A percentile compares a stretch with the other conserved stretches of the same genome.
phyloP scores from a whole-genome alignment of 37 sponge, comb jelly and placozoan genomes.

The Axinella damicornis region DNA sequence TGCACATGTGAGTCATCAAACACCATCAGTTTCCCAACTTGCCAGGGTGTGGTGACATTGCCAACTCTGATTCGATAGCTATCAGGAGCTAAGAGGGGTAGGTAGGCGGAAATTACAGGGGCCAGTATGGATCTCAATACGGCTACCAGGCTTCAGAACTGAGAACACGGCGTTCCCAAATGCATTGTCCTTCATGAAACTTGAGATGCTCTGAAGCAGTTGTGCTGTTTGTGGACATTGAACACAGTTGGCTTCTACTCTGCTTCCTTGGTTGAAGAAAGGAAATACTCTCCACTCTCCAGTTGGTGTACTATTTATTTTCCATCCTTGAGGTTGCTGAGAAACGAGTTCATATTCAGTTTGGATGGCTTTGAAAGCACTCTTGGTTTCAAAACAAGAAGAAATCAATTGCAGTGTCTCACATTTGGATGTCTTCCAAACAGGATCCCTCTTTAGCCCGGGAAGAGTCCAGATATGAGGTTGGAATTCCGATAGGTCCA shows the following conservation, averaged over 20 bases:
- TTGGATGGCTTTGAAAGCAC: background rate
- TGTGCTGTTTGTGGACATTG: constrained; percentile 52
- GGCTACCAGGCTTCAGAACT: constrained; percentile 51
- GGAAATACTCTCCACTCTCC: constrained; percentile 64
- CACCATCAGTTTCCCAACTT: constrained; percentile 46
- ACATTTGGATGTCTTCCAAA: constrained; percentile 27
- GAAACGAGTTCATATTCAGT: constrained; percentile 12
- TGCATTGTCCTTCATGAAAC: constrained; percentile 20
- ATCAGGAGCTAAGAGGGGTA: constrained; percentile 46
- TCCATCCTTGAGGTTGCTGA: constrained; percentile 27
- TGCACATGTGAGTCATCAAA: constrained; percentile 76
- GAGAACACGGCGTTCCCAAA: constrained; percentile 77
- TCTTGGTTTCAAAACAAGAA: background rate
- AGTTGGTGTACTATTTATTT: constrained; percentile 38
- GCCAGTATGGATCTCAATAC: constrained; percentile 75
- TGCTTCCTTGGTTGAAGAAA: constrained; percentile 58
- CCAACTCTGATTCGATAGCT: constrained; percentile 59
- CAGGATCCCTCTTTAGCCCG: constrained; percentile 15
- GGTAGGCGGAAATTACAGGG: constrained; percentile 85
- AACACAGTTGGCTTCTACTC: constrained; percentile 23
- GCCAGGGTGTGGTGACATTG: constrained; percentile 33
- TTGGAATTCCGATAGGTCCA: background rate
- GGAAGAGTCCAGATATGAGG: constrained; percentile 59
- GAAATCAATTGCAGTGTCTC: background rate
- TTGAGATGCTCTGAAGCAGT: background rate